These are phyloP conservation scores for Aix galericulata DNA, from an alignment of 2,113 vertebrate species.

Conservation along the genomic window DNA sequence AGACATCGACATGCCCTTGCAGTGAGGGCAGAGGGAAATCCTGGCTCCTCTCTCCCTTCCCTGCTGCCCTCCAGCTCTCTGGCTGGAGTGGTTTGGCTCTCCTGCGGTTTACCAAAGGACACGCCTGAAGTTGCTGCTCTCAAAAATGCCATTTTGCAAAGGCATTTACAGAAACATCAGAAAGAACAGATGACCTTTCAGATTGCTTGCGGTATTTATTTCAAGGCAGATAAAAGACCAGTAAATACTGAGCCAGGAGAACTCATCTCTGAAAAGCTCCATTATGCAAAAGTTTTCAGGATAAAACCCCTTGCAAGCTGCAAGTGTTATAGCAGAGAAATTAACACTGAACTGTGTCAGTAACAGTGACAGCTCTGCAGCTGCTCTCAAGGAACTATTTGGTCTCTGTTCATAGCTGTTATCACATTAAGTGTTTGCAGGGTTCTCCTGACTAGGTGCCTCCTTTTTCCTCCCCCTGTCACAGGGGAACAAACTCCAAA, in stretches of 20 bases:
- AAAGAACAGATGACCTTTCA: slow-evolving; percentile 52
- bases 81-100: background rate
- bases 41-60: background rate
- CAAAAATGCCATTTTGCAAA: slow-evolving; percentile 52
- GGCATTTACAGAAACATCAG: slow-evolving; percentile 26
- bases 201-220: slow-evolving; percentile 39
- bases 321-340: background rate
- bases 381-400: background rate
- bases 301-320: background rate
- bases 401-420: background rate
- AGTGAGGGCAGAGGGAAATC: background rate
- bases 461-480: background rate
- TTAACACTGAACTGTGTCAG: background rate
- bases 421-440: background rate
- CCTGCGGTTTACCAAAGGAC: slow-evolving; percentile 43
- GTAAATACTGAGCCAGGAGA: slow-evolving; percentile 20
- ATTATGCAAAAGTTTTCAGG: slow-evolving; percentile 1
- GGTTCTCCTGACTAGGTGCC: background rate
- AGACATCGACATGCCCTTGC: background rate
- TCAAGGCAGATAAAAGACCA: slow-evolving; percentile 13
- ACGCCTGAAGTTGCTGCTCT: slow-evolving; percentile 41
- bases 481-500: background rate
- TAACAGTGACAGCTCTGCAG: background rate
- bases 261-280: slow-evolving; percentile 21
- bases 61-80: background rate